A percentile compares a stretch with the other conserved stretches of the same genome.
Conservation (phyloP, 2,113 vertebrate species). For the Damaliscus lunatus region DNA sequence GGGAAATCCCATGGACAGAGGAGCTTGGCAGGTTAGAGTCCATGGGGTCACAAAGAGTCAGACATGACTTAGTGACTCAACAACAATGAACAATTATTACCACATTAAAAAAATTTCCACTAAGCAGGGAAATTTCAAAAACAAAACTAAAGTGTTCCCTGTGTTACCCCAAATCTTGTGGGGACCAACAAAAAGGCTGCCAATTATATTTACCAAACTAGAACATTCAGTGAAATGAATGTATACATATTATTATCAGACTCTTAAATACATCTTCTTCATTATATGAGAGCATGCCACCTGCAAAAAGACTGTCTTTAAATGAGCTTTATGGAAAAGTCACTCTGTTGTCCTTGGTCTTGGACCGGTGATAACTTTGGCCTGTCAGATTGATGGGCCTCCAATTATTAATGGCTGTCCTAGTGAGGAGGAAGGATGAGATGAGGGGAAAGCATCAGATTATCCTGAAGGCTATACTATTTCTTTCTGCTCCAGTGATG, state of each 20-base stretch:
- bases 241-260: no score
- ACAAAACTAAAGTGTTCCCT: background rate
- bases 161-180: background rate
- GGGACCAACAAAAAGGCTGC: background rate
- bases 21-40: background rate
- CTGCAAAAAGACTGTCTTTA: background rate
- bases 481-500: background rate
- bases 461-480: background rate
- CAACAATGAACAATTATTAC: background rate
- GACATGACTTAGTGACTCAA: background rate
- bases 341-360: background rate
- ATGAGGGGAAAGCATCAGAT: background rate
- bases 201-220: background rate
- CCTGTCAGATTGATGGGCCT: background rate
- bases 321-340: background rate
- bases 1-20: background rate
- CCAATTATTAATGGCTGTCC: background rate
- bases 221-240: background rate
- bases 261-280: background rate
- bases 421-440: background rate
- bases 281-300: background rate
- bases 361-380: background rate
- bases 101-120: background rate
- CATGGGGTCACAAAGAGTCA: background rate
- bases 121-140: background rate